Evolutionary conservation across 2,797 vertebrate genomes (phyloP).

Genomic region (Emys orbicularis): DNA sequence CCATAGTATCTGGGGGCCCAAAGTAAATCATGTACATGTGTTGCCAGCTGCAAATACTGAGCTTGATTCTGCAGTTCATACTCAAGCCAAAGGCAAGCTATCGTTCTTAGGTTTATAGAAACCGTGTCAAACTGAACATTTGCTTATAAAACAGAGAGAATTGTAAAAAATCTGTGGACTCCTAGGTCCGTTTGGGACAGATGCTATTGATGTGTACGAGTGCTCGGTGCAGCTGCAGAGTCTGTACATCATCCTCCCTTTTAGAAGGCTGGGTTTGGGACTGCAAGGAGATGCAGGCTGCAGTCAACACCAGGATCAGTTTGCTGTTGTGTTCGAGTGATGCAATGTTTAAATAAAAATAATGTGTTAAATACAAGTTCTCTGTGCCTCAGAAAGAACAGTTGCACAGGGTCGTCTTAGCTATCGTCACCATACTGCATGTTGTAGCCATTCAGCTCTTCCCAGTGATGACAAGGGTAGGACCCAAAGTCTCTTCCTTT

Average conservation of each 20-base stretch:
- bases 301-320: not conserved
- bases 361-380: not conserved
- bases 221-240: not conserved
- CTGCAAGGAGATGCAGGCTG: not conserved
- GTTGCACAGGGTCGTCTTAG: too few species aligned
- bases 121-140: not conserved
- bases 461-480: not conserved
- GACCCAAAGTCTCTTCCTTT: rapidly evolving
- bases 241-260: not conserved
- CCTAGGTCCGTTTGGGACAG: not conserved
- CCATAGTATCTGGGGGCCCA: not conserved
- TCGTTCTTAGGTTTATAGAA: not conserved
- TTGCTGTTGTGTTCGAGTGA: not conserved
- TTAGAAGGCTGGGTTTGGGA: not conserved
- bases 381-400: not conserved
- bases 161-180: not conserved
- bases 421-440: not conserved
- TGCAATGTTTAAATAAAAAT: not conserved
- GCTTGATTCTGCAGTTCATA: not conserved
- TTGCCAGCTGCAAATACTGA: not conserved
- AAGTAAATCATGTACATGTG: not conserved
- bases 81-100: not conserved
- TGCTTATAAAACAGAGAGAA: not conserved
- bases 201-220: not conserved
- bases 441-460: not conserved